Percentiles rank a stretch among this genome's conserved stretches.
These are phyloP conservation scores for Acronicta aceris DNA, from an alignment of 2,888 invertebrate species.

Conservation along the genomic window DNA sequence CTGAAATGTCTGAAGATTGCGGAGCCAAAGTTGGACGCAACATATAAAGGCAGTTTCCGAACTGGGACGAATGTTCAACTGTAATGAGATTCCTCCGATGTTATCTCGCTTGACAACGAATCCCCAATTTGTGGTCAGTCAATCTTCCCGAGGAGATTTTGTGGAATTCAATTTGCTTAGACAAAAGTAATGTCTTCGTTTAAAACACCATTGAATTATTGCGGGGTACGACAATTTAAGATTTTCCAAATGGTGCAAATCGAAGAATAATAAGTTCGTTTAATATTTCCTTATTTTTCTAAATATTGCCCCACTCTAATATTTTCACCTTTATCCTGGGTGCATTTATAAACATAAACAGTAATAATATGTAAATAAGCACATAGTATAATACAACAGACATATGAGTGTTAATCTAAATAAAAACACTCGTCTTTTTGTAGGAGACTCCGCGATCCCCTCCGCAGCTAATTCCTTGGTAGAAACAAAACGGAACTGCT, in stretches of 20 bases:
- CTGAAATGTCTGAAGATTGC: constrained; percentile 73
- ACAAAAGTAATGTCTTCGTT: constrained; percentile 78
- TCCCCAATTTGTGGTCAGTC: constrained; percentile 88
- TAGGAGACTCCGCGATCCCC: constrained; percentile 17
- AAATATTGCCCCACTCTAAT: too few relatives aligned
- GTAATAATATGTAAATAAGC: background rate
- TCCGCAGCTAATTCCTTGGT: constrained; percentile 47
- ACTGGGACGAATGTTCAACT: constrained; percentile 75
- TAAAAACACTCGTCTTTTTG: constrained; percentile 26
- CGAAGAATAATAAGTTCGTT: constrained; percentile 2
- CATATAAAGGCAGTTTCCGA: constrained; percentile 71
- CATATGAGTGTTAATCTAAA: constrained; percentile 21
- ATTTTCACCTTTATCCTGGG: too few relatives aligned
- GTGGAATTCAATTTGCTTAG: constrained; percentile 86
- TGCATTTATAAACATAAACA: too few relatives aligned
- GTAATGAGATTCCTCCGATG: constrained; percentile 87
- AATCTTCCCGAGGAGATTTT: constrained; percentile 78
- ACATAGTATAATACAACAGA: constrained; percentile 7
- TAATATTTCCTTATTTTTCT: too few relatives aligned
- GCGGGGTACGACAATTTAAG: constrained; percentile 57
- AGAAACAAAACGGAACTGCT: constrained; percentile 56
- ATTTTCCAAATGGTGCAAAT: constrained; percentile 17
- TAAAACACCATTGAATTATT: constrained; percentile 68
- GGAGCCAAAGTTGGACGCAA: constrained; percentile 70
- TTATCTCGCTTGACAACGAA: constrained; percentile 86